Percentiles rank a stretch among this genome's conserved stretches.
Conservation (phyloP, 2,797 vertebrate species). For the Brachyalestes nurse region DNA sequence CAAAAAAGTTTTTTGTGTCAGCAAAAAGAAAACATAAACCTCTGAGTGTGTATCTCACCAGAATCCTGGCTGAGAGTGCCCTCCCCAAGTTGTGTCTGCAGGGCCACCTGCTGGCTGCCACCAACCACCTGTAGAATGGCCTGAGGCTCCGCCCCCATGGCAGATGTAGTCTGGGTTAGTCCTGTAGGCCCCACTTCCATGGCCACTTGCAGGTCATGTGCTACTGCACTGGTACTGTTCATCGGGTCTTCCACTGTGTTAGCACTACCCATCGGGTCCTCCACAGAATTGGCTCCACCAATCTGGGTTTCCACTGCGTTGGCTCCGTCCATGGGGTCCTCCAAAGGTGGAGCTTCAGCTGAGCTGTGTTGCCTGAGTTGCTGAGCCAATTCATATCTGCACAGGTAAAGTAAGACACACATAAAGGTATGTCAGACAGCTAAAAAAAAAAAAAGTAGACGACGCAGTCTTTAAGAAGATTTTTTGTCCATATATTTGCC, state of each 20-base stretch:
- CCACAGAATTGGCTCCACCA: slow-evolving; percentile 58
- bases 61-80: slow-evolving; percentile 86
- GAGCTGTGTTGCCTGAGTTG: slow-evolving; percentile 86
- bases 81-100: slow-evolving; percentile 82
- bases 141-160: slow-evolving; percentile 79
- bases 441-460: too few relatives aligned
- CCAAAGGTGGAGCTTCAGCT: slow-evolving; percentile 71
- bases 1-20: too few relatives aligned
- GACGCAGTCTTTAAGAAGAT: not conserved
- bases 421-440: not conserved
- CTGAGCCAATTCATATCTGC: slow-evolving; percentile 93
- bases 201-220: slow-evolving; percentile 88
- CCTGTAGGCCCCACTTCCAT: slow-evolving; percentile 85
- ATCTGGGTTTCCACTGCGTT: slow-evolving; percentile 78
- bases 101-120: slow-evolving; percentile 80
- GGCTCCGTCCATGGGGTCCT: slow-evolving; percentile 79
- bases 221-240: slow-evolving; percentile 61
- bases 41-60: slow-evolving; percentile 72
- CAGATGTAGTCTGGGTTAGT: slow-evolving; percentile 58
- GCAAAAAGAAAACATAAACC: too few relatives aligned
- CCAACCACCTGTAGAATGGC: slow-evolving; percentile 88
- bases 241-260: slow-evolving; percentile 10
- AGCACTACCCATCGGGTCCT: slow-evolving; percentile 22
- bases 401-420: not conserved
- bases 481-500: not conserved